Evolutionary conservation across 2,113 vertebrate species (phyloP), one percentile per base, ranked within the genome.

Genomic region (Seriola dumerili): DNA sequence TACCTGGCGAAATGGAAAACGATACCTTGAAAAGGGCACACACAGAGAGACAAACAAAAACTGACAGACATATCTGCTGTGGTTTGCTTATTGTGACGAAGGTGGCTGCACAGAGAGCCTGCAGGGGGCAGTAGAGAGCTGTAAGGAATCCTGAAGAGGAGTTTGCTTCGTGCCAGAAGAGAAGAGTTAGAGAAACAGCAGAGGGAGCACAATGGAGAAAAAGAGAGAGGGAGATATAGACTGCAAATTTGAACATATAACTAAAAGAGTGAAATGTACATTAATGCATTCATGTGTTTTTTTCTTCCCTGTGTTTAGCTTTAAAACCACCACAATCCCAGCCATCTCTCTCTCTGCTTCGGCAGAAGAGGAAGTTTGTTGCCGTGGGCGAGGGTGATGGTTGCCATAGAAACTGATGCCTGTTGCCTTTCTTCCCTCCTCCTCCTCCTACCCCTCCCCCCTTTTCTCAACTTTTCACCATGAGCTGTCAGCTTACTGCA

Each of bases 331-430:
- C 1, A 48, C 72, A 21, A 29, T n/a, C 13, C 76, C 88, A 78
- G 87, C 85, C 81, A 73, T 63, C 11, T 74, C 76, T 74, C 25
- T 42, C 40, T 78, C 86, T 77, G 87, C 89, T 88, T 89, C 85
- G 72, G 48, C 86, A 78, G 69, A 89, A 78, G 86, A 86, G 83
- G 84, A 91, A 91, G 87, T 94, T 93, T 91, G 91, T 75, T 80
- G 81, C 93, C 83, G 91, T 94, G 88, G 92, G 92, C 81, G 90
- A 91, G 86, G 29, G 73, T 80, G 77, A 62, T 75, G 83, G 90
- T 95, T 90, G 89, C 93, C 82, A 93, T 92, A 90, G 94, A 83
- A 94, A 96, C 95, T 64, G 76, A 80, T 83, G 86, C 77, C 82
- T 88, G 90, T 85, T 84, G 79, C 85, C 80, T 64, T 70, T 70